phyloP scores from a whole-genome alignment of 2,888 invertebrate species.

The Ectemnius cavifrons region DNA sequence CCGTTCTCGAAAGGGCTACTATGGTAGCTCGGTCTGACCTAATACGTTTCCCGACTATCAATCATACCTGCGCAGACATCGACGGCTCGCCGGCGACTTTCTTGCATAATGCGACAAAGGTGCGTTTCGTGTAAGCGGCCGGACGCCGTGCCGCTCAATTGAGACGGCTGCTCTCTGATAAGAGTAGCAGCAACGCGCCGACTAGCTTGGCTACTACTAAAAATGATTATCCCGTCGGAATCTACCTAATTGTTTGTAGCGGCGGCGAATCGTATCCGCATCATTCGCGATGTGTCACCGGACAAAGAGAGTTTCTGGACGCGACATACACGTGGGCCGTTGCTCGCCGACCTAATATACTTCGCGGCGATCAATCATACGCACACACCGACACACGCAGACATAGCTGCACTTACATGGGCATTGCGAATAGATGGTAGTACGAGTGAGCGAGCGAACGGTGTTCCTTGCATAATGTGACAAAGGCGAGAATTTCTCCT shows the following conservation, averaged over 20 bases:
- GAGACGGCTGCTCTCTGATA: conserved; percentile 16
- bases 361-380: conserved; percentile 46
- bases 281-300: not conserved
- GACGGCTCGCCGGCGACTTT: conserved; percentile 42
- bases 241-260: conserved; percentile 1
- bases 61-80: conserved; percentile 62
- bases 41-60: conserved; percentile 68
- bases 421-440: conserved; percentile 15
- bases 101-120: conserved; percentile 55
- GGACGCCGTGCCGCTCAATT: conserved; percentile 46
- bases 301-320: conserved; percentile 11
- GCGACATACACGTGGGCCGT: conserved; percentile 8
- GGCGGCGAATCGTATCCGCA: not conserved
- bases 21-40: conserved; percentile 63
- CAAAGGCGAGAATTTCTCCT: conserved; percentile 50
- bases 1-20: conserved; percentile 56
- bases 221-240: not conserved
- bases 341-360: conserved; percentile 25
- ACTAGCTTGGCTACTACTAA: not conserved
- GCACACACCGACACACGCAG: conserved; percentile 20
- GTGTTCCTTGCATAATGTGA: conserved; percentile 50
- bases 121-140: conserved; percentile 19
- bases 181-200: not conserved
- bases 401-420: conserved; percentile 9
- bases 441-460: not conserved